Evolutionary conservation across 2,797 vertebrate genomes (phyloP).

Genomic region (Rhinatrema bivittatum): DNA sequence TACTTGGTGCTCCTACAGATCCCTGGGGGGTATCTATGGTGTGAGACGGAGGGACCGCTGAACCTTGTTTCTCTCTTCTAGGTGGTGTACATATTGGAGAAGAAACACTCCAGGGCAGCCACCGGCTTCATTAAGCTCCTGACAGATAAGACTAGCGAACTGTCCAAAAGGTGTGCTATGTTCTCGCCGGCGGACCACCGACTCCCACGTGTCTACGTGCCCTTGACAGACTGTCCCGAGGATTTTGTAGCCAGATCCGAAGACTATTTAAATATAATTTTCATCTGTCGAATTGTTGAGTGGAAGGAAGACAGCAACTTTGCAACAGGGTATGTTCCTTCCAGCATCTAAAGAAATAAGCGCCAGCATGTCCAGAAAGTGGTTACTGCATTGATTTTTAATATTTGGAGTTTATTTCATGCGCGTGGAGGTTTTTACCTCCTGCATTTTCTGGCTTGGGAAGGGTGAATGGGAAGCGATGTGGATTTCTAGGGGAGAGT

Average conservation of each 20-base stretch:
- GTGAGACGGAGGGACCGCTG: too few species aligned
- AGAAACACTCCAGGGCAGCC: conserved; percentile 86
- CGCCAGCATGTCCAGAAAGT: too few species aligned
- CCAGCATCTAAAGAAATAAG: too few species aligned
- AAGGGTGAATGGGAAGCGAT: too few species aligned
- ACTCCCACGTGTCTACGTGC: conserved; percentile 81
- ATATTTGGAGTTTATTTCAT: too few species aligned
- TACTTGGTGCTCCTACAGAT: too few species aligned
- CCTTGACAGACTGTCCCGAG: conserved; percentile 75
- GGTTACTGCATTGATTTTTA: too few species aligned
- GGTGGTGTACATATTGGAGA: conserved; percentile 90
- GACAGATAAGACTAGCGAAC: conserved; percentile 73
- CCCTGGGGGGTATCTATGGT: too few species aligned
- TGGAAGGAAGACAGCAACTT: conserved; percentile 86
- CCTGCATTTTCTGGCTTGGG: too few species aligned
- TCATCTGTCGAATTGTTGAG: conserved; percentile 83
- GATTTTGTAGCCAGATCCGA: conserved; percentile 69
- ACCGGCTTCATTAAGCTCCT: conserved; percentile 86
- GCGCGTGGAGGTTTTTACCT: too few species aligned
- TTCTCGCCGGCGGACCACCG: conserved; percentile 93
- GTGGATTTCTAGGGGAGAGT: too few species aligned
- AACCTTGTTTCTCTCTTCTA: conserved; percentile 31
- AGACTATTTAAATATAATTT: conserved; percentile 76
- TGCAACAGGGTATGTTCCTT: conserved; percentile 76
- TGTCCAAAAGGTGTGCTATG: conserved; percentile 73